phyloP scores from a whole-genome alignment of 2,113 vertebrate species.

The Phalacrocorax carbo region DNA sequence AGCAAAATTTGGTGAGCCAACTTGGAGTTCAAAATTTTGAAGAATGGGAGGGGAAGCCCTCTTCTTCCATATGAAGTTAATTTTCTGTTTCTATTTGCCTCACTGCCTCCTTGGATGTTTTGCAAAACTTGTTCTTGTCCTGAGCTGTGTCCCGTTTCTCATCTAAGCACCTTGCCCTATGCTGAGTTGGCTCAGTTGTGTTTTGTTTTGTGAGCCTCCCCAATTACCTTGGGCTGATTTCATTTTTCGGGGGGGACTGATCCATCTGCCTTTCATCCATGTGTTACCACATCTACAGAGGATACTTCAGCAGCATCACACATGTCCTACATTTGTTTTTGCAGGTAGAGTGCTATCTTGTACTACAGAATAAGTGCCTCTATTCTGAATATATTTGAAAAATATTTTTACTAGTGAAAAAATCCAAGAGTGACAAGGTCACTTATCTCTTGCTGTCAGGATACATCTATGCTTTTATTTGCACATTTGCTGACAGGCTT shows the following conservation, averaged over 20 bases:
- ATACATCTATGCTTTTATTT: neutral
- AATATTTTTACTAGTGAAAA: neutral
- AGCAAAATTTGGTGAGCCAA: neutral
- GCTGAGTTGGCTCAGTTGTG: neutral
- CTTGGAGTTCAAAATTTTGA: neutral
- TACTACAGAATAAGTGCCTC: neutral
- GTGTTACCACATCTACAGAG: neutral
- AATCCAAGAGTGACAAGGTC: neutral
- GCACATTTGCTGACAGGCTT: neutral
- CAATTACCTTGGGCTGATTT: neutral
- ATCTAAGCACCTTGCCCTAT: neutral
- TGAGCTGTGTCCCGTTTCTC: neutral
- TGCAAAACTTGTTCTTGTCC: neutral
- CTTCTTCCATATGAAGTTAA: neutral
- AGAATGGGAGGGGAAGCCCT: neutral
- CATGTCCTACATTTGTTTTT: neutral
- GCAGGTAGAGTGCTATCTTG: neutral
- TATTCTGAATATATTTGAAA: neutral
- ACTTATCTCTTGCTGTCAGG: neutral
- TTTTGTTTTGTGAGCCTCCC: neutral
- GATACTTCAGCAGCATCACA: neutral
- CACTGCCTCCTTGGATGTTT: neutral
- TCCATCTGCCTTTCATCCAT: neutral
- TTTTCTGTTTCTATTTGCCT: neutral
- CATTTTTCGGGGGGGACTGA: rapidly evolving